A percentile compares a stretch with the other conserved stretches of the same genome.
phyloP scores from a whole-genome alignment of 2,113 vertebrate species.

The Brienomyrus longianalis region DNA sequence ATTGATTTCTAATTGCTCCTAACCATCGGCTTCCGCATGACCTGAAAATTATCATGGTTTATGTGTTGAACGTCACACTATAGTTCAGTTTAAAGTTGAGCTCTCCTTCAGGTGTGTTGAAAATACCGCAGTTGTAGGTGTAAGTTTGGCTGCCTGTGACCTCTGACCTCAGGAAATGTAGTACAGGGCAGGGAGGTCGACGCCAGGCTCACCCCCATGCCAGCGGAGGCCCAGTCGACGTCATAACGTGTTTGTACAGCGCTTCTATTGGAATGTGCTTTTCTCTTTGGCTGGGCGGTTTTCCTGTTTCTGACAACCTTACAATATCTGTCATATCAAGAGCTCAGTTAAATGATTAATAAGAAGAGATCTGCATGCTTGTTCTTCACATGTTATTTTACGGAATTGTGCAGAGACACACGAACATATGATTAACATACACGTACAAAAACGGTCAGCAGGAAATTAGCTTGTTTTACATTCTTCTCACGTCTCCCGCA shows the following conservation, averaged over 20 bases:
- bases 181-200: not conserved
- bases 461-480: not conserved
- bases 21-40: not conserved
- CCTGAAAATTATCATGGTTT: not conserved
- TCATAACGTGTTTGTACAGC: not conserved
- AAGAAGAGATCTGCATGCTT: not conserved
- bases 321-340: not conserved
- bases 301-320: not conserved
- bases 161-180: not conserved
- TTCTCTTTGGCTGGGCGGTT: not conserved
- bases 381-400: not conserved
- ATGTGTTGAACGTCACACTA: not conserved
- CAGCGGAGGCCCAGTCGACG: not conserved
- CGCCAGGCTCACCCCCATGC: not conserved
- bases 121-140: not conserved
- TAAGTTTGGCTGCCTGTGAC: not conserved
- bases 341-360: not conserved
- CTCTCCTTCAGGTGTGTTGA: not conserved
- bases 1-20: not conserved
- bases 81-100: not conserved
- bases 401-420: not conserved
- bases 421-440: not conserved
- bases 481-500: not conserved
- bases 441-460: not conserved
- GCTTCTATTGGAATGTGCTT: not conserved